Conservation (phyloP, 2,797 vertebrate species). For the Karalla daura region DNA sequence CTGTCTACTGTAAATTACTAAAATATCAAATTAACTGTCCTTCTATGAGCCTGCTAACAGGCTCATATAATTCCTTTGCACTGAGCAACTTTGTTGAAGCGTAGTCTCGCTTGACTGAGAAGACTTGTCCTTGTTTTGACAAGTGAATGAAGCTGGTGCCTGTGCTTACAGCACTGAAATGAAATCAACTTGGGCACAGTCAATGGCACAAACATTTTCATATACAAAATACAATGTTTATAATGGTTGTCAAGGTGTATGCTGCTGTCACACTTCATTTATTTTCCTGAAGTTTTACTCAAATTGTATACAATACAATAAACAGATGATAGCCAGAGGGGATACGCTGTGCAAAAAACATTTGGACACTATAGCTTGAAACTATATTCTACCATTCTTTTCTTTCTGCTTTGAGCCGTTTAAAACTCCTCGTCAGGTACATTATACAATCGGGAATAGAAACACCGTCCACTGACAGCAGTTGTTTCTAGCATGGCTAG, state of each 20-base stretch:
- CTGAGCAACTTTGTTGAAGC: no score
- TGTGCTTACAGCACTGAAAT: background rate
- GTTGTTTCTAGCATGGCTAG: slow-evolving; percentile 39
- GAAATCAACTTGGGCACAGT: background rate
- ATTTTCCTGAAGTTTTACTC: background rate
- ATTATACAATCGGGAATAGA: slow-evolving; percentile 28
- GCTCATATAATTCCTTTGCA: no score
- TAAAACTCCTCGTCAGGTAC: slow-evolving; percentile 26
- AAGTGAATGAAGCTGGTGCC: background rate
- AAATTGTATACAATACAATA: slow-evolving; percentile 3
- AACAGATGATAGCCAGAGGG: background rate
- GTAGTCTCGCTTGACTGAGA: background rate
- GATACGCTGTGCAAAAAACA: background rate
- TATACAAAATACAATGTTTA: background rate
- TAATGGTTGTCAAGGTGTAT: background rate
- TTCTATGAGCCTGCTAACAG: no score
- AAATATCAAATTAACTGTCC: no score
- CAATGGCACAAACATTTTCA: background rate
- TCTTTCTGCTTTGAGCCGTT: slow-evolving; percentile 12
- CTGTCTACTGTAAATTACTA: no score
- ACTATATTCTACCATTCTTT: background rate
- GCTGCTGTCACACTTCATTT: background rate
- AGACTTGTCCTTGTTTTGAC: background rate
- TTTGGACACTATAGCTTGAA: background rate
- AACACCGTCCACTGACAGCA: slow-evolving; percentile 32